Evolutionary conservation across 1,140 invertebrate genomes (phyloP).

Genomic region (Halictus rubicundus): DNA sequence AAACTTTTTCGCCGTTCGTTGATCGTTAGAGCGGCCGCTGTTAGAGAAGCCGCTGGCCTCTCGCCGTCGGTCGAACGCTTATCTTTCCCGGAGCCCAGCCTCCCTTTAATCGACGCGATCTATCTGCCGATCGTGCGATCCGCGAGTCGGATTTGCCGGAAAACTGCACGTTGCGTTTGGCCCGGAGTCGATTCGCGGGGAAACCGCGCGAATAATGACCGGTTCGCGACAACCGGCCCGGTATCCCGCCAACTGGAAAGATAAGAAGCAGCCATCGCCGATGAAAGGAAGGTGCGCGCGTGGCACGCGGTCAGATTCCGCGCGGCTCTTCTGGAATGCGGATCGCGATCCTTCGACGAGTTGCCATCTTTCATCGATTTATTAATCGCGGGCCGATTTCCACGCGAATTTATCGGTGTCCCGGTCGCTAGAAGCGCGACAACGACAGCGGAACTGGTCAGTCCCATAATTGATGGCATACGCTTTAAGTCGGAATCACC

Average conservation of each 20-base stretch:
- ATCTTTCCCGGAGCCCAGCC: background rate
- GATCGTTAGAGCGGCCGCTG: conserved; percentile 64
- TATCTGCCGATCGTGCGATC: conserved; percentile 30
- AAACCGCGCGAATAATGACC: conserved; percentile 40
- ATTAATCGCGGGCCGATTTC: background rate
- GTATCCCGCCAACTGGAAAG: background rate
- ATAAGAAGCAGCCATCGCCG: conserved; percentile 11
- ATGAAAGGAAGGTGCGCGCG: conserved; percentile 17
- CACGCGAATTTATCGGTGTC: no score
- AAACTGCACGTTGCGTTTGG: conserved; percentile 4
- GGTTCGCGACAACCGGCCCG: conserved; percentile 19
- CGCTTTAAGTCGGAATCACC: no score
- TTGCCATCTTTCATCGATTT: background rate
- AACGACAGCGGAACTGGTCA: no score
- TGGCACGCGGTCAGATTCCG: background rate
- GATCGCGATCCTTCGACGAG: background rate
- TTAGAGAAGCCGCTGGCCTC: conserved; percentile 10
- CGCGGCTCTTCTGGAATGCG: background rate
- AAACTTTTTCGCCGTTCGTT: conserved; percentile 66
- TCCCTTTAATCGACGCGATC: conserved; percentile 31
- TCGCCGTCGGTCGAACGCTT: conserved; percentile 25
- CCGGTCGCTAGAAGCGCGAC: no score
- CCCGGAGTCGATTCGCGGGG: conserved; percentile 7
- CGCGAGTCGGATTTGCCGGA: background rate
- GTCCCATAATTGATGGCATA: no score